A percentile compares a stretch with the other conserved stretches of the same genome.
Evolutionary conservation across 2,797 vertebrate species (phyloP).

Genomic region (Leuciscus waleckii): DNA sequence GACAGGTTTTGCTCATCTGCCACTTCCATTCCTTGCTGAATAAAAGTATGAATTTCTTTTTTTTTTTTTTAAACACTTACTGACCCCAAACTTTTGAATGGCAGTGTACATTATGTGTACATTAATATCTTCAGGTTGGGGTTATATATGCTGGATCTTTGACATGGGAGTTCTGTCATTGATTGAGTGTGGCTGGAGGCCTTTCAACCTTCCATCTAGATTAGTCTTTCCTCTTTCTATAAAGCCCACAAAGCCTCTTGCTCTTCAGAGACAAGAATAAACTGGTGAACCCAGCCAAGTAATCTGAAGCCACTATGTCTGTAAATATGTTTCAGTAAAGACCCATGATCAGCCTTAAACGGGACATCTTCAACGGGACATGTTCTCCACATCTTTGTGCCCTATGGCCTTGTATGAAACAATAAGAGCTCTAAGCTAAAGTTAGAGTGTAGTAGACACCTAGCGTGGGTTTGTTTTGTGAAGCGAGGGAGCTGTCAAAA

Average conservation of each 20-base stretch:
- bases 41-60: neutral
- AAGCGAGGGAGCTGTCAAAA: slow-evolving; percentile 28
- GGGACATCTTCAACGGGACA: neutral
- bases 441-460: neutral
- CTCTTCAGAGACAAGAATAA: slow-evolving; percentile 37
- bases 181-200: slow-evolving; percentile 23
- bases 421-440: neutral
- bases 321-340: slow-evolving; percentile 47
- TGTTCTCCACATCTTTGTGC: neutral
- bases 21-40: slow-evolving; percentile 19
- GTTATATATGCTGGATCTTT: slow-evolving; percentile 24
- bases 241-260: slow-evolving; percentile 48
- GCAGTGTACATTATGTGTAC: neutral
- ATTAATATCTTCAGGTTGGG: slow-evolving; percentile 11
- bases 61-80: neutral
- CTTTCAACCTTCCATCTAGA: slow-evolving; percentile 28
- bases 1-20: slow-evolving; percentile 62
- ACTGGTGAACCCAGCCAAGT: slow-evolving; percentile 20
- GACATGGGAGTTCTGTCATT: slow-evolving; percentile 45
- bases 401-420: neutral
- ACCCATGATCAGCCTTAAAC: slow-evolving; percentile 46
- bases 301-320: slow-evolving; percentile 48
- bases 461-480: neutral
- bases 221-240: slow-evolving; percentile 42
- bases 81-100: neutral